These are phyloP conservation scores for Actias luna DNA, from an alignment of 2,888 invertebrate genomes.

Conservation along the genomic window DNA sequence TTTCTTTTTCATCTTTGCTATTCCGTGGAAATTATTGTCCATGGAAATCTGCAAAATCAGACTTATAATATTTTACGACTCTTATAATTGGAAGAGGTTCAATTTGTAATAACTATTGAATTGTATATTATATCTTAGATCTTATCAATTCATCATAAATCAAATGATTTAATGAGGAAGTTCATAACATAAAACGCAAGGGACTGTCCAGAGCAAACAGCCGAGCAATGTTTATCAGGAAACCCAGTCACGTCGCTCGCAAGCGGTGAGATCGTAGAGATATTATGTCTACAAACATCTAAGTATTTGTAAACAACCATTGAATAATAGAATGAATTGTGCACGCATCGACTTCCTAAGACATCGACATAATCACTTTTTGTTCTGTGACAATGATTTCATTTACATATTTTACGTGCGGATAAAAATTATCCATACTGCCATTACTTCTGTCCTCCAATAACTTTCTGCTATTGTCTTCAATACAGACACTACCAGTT, in stretches of 20 bases:
- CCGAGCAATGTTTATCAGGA: conserved; percentile 1
- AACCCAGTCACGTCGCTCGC: conserved; percentile 27
- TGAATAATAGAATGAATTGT: conserved; percentile 20
- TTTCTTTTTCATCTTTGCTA: too few species aligned
- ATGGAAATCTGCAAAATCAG: too few species aligned
- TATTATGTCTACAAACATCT: conserved; percentile 28
- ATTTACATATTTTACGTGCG: background rate
- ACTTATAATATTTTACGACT: too few species aligned
- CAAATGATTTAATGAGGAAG: conserved; percentile 3
- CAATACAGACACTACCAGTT: too few species aligned
- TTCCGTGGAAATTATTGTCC: too few species aligned
- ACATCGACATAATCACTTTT: background rate
- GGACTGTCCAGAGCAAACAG: conserved; percentile 4
- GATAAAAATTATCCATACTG: background rate
- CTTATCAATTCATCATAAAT: background rate
- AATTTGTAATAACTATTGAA: too few species aligned
- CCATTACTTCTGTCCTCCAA: background rate
- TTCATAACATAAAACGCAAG: background rate
- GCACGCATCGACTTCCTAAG: background rate
- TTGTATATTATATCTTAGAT: background rate
- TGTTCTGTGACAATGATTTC: background rate
- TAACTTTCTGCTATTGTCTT: too few species aligned
- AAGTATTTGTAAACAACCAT: conserved; percentile 30
- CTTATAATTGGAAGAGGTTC: too few species aligned
- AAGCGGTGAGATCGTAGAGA: conserved; percentile 26